Conservation (phyloP, 2,797 vertebrate species). For the Acanthis flammea region DNA sequence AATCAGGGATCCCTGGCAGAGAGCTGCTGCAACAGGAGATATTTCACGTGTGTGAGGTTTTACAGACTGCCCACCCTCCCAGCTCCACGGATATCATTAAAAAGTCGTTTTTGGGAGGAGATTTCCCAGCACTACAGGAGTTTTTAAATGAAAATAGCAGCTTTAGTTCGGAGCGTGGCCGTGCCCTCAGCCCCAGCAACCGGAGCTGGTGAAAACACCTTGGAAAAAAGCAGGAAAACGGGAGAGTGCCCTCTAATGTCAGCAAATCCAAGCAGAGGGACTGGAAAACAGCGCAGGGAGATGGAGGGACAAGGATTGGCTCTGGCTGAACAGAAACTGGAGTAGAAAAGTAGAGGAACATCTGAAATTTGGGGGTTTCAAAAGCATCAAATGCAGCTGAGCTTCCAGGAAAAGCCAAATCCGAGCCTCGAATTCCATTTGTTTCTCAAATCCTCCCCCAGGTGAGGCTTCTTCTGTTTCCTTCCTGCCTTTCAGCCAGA, state of each 20-base stretch:
- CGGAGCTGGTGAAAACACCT: background rate
- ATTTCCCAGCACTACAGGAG: background rate
- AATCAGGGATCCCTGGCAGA: background rate
- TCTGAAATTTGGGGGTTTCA: background rate
- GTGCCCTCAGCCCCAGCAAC: background rate
- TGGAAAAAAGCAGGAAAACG: background rate
- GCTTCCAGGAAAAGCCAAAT: background rate
- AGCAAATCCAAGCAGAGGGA: background rate
- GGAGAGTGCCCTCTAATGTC: slow-evolving; percentile 49
- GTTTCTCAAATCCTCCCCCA: background rate
- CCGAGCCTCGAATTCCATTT: background rate
- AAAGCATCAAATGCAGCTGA: background rate
- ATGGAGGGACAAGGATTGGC: background rate
- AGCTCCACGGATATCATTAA: background rate
- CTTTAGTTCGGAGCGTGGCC: background rate
- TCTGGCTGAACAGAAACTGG: background rate
- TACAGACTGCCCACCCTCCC: background rate
- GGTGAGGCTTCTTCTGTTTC: background rate
- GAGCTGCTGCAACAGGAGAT: background rate
- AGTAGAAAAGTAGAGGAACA: background rate
- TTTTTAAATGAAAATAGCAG: background rate
- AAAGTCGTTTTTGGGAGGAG: background rate
- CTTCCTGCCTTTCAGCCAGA: rapidly evolving
- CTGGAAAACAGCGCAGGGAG: background rate
- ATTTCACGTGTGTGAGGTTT: background rate